These are phyloP conservation scores for Liopterus haemorrhoidalis DNA, from an alignment of 2,888 invertebrate genomes.

Conservation along the genomic window DNA sequence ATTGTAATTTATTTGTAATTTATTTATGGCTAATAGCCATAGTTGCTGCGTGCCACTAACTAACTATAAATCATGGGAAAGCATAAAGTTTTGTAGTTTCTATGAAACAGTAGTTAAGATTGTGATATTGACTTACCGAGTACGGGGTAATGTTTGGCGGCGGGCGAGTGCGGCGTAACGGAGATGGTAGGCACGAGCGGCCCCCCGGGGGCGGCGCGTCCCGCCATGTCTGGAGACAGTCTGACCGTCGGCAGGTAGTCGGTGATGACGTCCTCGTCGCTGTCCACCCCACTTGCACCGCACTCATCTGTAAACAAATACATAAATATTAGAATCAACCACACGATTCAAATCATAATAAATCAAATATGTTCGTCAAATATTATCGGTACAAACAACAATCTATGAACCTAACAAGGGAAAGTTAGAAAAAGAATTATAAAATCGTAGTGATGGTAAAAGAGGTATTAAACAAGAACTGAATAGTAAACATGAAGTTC, in stretches of 20 bases:
- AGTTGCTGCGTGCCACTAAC: too few species aligned
- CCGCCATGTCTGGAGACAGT: constrained; percentile 55
- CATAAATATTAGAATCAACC: not conserved
- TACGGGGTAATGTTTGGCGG: constrained; percentile 63
- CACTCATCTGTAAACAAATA: constrained; percentile 57
- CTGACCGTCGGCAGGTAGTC: constrained; percentile 55
- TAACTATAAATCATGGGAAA: too few species aligned
- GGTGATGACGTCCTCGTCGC: constrained; percentile 75
- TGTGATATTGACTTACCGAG: too few species aligned
- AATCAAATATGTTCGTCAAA: constrained; percentile 2
- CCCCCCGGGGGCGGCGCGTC: constrained; percentile 32
- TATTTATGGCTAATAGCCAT: too few species aligned
- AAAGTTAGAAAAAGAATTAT: not conserved
- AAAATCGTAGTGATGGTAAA: too few species aligned
- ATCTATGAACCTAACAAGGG: constrained; percentile 1
- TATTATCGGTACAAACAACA: not conserved
- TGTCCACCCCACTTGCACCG: constrained; percentile 63
- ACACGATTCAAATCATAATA: not conserved
- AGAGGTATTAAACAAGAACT: too few species aligned
- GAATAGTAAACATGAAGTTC: too few species aligned
- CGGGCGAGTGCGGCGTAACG: constrained; percentile 83
- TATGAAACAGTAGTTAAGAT: too few species aligned
- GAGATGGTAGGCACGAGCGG: constrained; percentile 75
- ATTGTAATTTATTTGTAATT: too few species aligned
- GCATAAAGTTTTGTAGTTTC: too few species aligned